phyloP scores from a whole-genome alignment of 2,113 vertebrate genomes.

The Hippolais icterina region DNA sequence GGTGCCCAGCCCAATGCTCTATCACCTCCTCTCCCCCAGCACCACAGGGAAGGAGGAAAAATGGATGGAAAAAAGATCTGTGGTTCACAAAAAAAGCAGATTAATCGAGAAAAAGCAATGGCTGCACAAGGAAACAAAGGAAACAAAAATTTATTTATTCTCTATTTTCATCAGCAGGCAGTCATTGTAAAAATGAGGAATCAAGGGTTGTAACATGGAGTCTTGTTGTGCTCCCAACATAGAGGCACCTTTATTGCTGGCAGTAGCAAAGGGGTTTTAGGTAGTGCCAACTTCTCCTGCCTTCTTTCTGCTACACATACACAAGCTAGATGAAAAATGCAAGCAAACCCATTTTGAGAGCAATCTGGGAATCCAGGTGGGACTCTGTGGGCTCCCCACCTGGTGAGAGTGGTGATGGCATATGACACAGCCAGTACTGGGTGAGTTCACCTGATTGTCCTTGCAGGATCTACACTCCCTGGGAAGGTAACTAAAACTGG shows the following conservation, averaged over 20 bases:
- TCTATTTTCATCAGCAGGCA: background rate
- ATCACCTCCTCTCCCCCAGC: too few relatives aligned
- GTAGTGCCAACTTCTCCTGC: background rate
- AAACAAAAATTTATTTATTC: background rate
- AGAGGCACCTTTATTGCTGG: background rate
- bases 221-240: background rate
- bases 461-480: background rate
- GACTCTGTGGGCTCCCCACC: background rate
- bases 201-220: background rate
- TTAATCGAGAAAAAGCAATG: background rate
- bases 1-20: background rate
- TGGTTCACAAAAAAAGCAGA: background rate
- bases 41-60: background rate
- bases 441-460: background rate
- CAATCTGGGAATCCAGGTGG: background rate
- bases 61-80: background rate
- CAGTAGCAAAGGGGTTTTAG: background rate
- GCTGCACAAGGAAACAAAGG: background rate
- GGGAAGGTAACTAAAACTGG: background rate
- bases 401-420: background rate
- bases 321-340: background rate
- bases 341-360: background rate
- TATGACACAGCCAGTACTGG: background rate
- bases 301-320: background rate
- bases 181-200: background rate